Base-by-base conservation (phyloP, 92 coral and sea anemone species). In the Montipora capitata region DNA sequence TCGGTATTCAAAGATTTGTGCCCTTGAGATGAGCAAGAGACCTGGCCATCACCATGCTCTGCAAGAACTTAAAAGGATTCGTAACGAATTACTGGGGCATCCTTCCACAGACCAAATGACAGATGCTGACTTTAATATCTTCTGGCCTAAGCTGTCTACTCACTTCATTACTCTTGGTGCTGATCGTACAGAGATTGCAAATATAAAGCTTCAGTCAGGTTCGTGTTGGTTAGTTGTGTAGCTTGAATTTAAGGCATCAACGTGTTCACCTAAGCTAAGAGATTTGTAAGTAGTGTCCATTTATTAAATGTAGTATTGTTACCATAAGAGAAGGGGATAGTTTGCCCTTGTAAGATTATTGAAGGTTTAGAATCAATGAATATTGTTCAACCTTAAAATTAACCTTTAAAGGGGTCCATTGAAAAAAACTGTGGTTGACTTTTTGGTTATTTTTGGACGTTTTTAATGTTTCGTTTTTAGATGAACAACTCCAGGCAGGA, bases 11-110 rank as follows among this genome's bases (percentile, higher is more conserved):
- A 89, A 89, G 45, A 42, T 56, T 9, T 94, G 97, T 80, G 81
- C 86, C 5, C 48, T 77, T 40, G 96, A 90, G 58, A 56, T 96
- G 6, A 35, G 14, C 41, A 79, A 72, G 78, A 87, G 78, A 78
- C 78, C 88, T 81, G 90, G 90, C 35, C 88, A 42, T 54, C 89
- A 78, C 76, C 45, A 15, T 75, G 94, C 97, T n/a, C 64, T 96
- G 40, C 78, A 76, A 7, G 69, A 84, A 7, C 83, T 96, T 16
- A 93, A 91, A 78, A 91, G 77, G 1, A 49, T 43, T 62, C 93
- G 96, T 49, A 96, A 96, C 91, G 76, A 59, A 18, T 59, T 96
- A 76, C 75, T 96, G 56, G 94, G 94, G 14, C 99, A 96, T 80
- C 85, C 91, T 8, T 69, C 62, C 0, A 72, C 93, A 3, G 92